Conservation (phyloP, 2,888 invertebrate species). For the Diarsia brunnea region DNA sequence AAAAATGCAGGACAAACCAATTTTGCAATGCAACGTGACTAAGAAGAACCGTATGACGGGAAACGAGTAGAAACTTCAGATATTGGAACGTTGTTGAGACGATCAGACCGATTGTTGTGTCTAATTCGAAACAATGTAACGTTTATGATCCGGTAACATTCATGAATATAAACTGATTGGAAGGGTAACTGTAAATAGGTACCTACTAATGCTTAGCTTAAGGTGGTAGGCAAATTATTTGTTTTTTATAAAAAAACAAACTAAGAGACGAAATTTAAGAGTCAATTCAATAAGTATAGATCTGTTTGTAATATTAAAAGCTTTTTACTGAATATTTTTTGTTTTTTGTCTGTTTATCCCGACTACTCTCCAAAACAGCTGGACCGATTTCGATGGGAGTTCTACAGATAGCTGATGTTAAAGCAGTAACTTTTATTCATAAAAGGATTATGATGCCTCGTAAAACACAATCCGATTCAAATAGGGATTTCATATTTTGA, state of each 20-base stretch:
- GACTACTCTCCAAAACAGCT: too few species aligned
- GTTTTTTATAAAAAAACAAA: too few species aligned
- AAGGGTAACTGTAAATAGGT: neutral
- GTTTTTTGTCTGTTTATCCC: too few species aligned
- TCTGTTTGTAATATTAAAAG: too few species aligned
- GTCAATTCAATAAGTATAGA: neutral
- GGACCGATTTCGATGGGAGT: too few species aligned
- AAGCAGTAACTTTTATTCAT: too few species aligned
- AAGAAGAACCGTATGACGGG: neutral
- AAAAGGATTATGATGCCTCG: too few species aligned
- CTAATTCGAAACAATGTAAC: constrained; percentile 37
- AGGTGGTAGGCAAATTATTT: neutral
- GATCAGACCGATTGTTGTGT: constrained; percentile 26
- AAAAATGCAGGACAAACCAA: neutral
- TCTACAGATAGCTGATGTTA: too few species aligned
- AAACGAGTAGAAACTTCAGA: constrained; percentile 16
- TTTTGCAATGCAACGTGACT: constrained; percentile 13
- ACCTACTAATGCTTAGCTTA: neutral
- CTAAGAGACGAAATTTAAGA: neutral
- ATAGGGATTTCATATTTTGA: too few species aligned
- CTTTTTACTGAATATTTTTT: too few species aligned
- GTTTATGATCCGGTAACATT: neutral
- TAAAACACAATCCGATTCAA: too few species aligned
- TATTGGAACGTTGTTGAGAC: constrained; percentile 32
- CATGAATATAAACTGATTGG: neutral